phyloP scores from a whole-genome alignment of 2,888 invertebrate genomes.

The Leptinotarsa haldemani region DNA sequence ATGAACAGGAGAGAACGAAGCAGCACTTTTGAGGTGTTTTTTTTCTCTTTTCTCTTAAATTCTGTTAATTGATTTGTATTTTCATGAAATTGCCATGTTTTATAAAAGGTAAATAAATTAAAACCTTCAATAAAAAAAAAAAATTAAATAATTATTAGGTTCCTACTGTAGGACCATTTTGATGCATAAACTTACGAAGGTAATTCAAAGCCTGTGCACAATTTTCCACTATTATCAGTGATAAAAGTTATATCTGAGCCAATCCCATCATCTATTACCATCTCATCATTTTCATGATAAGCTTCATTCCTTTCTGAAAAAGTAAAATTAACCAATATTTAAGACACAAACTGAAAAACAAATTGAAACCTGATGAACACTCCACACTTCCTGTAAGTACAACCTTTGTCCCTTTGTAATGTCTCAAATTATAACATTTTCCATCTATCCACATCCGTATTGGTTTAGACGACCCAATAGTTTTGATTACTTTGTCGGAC shows the following conservation, averaged over 20 bases:
- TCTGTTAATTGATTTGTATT: no score
- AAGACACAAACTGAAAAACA: background rate
- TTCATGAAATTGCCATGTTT: no score
- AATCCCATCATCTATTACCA: slow-evolving; percentile 14
- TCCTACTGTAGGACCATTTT: no score
- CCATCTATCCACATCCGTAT: slow-evolving; percentile 63
- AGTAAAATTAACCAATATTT: background rate
- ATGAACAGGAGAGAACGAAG: no score
- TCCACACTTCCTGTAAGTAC: background rate
- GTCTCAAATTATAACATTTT: slow-evolving; percentile 54
- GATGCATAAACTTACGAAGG: slow-evolving; percentile 66
- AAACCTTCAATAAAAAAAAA: no score
- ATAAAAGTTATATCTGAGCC: slow-evolving; percentile 35
- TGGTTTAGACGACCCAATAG: slow-evolving; percentile 46
- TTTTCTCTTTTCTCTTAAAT: no score
- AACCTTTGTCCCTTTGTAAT: slow-evolving; percentile 34
- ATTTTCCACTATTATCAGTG: slow-evolving; percentile 67
- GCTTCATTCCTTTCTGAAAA: slow-evolving; percentile 13
- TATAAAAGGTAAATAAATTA: no score
- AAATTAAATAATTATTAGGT: no score
- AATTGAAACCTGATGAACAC: background rate
- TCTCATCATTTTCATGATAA: background rate
- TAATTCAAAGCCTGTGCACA: slow-evolving; percentile 71
- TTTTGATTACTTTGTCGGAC: slow-evolving; percentile 29
- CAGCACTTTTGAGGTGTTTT: no score